Percentiles rank a stretch among this genome's conserved stretches.
Conservation (phyloP, 2,113 vertebrate species). For the Onychorhynchus coronatus region DNA sequence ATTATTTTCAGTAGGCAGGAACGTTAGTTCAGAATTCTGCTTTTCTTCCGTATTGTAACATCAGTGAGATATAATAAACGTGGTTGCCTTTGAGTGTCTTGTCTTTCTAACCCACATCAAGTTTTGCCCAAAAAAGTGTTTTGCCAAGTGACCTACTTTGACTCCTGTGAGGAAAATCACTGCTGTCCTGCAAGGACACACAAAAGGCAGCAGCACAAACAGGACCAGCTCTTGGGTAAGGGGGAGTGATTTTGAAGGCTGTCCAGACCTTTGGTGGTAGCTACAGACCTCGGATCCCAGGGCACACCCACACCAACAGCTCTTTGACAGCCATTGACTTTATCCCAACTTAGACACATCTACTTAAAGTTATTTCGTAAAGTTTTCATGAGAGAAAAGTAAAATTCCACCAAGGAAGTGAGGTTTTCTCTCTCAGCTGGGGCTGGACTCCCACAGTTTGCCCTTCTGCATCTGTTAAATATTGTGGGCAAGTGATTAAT, state of each 20-base stretch:
- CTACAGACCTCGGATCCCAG: not conserved
- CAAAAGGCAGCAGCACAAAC: not conserved
- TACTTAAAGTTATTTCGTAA: not conserved
- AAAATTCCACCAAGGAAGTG: not conserved
- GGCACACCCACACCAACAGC: not conserved
- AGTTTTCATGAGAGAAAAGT: not conserved
- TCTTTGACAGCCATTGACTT: not conserved
- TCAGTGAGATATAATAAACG: not conserved
- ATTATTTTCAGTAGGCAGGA: not conserved
- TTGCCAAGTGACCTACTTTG: not conserved
- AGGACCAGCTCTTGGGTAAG: not conserved
- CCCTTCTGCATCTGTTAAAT: not conserved
- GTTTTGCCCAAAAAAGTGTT: not conserved
- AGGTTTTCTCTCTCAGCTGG: not conserved
- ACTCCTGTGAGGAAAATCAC: not conserved
- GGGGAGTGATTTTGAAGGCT: not conserved
- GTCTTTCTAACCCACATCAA: not conserved
- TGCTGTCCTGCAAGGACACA: not conserved
- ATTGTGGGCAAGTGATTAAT: not conserved
- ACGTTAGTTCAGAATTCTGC: not conserved
- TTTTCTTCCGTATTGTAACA: not conserved
- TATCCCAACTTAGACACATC: not conserved
- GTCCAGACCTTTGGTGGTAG: not conserved
- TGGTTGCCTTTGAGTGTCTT: fast-evolving
- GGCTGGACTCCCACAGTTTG: not conserved